phyloP scores from a whole-genome alignment of 2,888 invertebrate species.

The Cancer borealis region DNA sequence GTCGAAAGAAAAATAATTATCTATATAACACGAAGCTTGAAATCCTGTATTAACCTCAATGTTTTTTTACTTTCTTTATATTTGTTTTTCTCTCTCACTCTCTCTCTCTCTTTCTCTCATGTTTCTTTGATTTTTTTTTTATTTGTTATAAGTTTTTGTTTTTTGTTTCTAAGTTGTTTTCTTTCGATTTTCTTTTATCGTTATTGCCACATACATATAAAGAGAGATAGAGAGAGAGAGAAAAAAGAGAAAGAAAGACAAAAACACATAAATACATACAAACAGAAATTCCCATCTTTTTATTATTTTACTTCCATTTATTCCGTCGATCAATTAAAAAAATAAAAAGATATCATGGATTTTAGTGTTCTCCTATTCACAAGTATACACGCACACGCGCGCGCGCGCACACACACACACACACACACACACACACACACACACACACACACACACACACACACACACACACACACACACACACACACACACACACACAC shows the following conservation, averaged over 20 bases:
- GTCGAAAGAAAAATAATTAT: too few species aligned
- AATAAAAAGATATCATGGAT: background rate
- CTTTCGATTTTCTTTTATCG: too few species aligned
- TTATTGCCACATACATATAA: background rate
- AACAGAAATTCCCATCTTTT: too few species aligned
- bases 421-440: background rate
- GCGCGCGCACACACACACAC: constrained; percentile 32
- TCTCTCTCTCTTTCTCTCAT: too few species aligned
- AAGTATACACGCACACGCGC: background rate
- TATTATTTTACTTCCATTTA: too few species aligned
- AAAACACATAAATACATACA: background rate
- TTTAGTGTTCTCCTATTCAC: background rate
- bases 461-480: background rate
- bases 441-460: background rate
- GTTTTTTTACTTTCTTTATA: too few species aligned
- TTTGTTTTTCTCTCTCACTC: background rate
- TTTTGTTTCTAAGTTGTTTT: too few species aligned
- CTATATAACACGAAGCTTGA: too few species aligned
- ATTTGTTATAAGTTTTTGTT: too few species aligned
- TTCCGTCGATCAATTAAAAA: background rate
- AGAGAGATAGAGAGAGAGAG: constrained; percentile 35
- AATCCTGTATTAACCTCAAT: too few species aligned
- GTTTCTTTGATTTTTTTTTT: too few species aligned
- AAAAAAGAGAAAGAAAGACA: background rate
- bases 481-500: background rate